Evolutionary conservation across 2,888 invertebrate species (phyloP).

Genomic region (Empis livida): DNA sequence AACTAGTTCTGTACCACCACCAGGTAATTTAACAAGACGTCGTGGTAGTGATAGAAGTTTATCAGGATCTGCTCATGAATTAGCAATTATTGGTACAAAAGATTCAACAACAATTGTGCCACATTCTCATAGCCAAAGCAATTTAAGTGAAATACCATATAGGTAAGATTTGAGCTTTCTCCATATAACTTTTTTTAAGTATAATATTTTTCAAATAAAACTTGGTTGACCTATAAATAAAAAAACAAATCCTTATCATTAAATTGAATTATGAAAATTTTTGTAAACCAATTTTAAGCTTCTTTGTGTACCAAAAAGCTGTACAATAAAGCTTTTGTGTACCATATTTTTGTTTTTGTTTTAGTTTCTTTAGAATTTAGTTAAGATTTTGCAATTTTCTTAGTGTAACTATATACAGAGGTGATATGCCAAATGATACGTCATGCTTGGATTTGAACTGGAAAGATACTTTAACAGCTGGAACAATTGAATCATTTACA

Average conservation of each 20-base stretch:
- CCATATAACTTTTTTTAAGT: background rate
- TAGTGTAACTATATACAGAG: constrained; percentile 30
- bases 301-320: no score
- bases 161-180: constrained; percentile 42
- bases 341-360: no score
- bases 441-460: constrained; percentile 15
- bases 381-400: constrained; percentile 16
- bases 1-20: constrained; percentile 19
- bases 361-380: background rate
- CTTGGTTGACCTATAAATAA: background rate
- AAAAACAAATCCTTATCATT: no score
- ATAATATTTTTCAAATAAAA: background rate
- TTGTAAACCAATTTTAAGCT: no score
- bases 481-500: constrained; percentile 6
- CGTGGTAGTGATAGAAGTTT: constrained; percentile 76
- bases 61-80: constrained; percentile 71
- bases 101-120: constrained; percentile 50
- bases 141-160: constrained; percentile 73
- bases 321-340: no score
- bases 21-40: constrained; percentile 42
- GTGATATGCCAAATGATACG: constrained; percentile 26
- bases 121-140: constrained; percentile 83
- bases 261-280: no score
- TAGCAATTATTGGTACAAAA: constrained; percentile 58
- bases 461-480: constrained; percentile 14